phyloP scores from a whole-genome alignment of 2,113 vertebrate genomes.

The Cryptotis parvus region DNA sequence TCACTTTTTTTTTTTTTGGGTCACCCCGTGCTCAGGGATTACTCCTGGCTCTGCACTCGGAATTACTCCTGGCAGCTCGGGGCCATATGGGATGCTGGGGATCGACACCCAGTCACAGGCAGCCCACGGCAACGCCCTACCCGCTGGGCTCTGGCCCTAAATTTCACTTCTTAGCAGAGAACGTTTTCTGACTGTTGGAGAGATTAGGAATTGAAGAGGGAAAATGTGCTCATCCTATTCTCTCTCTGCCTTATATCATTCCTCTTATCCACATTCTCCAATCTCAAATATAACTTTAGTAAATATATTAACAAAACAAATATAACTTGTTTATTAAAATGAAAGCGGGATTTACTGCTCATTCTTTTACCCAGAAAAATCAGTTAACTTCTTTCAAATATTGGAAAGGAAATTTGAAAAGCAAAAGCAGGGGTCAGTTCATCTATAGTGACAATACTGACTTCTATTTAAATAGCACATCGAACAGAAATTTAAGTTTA shows the following conservation, averaged over 20 bases:
- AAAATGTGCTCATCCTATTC: neutral
- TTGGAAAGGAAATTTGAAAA: neutral
- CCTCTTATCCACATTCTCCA: neutral
- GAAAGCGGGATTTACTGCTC: too few relatives aligned
- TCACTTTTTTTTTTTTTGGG: too few relatives aligned
- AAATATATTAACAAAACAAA: too few relatives aligned
- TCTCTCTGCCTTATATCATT: neutral
- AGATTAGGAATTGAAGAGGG: conserved; percentile 16
- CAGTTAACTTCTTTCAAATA: conserved; percentile 48
- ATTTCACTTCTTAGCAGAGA: neutral
- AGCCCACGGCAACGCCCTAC: too few relatives aligned
- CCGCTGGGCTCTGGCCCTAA: too few relatives aligned
- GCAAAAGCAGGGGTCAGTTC: neutral
- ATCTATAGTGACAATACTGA: neutral
- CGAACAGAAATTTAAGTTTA: conserved; percentile 50
- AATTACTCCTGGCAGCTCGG: too few relatives aligned
- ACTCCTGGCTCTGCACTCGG: too few relatives aligned
- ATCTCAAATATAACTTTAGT: too few relatives aligned
- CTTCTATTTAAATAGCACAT: conserved; percentile 9
- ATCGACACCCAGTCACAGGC: too few relatives aligned
- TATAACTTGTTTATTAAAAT: neutral
- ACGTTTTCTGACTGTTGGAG: neutral
- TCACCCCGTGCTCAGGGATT: too few relatives aligned
- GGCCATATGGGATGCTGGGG: too few relatives aligned
- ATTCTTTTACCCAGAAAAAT: neutral